Evolutionary conservation across 1,140 invertebrate species (phyloP), one percentile per base, ranked within the genome.

Genomic region (Anagrus nilaparvatae): DNA sequence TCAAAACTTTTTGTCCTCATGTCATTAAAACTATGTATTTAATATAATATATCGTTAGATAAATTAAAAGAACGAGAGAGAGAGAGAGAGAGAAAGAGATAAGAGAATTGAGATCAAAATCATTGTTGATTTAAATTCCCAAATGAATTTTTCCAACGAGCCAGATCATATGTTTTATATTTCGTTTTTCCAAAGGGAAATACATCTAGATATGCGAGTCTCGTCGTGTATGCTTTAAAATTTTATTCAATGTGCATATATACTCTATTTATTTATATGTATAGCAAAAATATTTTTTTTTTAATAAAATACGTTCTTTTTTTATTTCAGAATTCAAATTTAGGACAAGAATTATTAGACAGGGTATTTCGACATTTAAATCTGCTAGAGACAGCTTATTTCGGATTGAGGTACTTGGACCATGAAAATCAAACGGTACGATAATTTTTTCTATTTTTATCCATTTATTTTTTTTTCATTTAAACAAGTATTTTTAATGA

Each of bases 301-400:
- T 30, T 44, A 44, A 12, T 43, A 23, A 40, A 40, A 16, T 12
- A 7, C 17, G 17, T 55, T 50, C 49, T 57, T 55, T 60, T 64
- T 63, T 4, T 34, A 62, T 81, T 78, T 43, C 77, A 91, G 87
- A 82, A 83, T 61, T 81, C 79, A 52, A 83, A 79, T 57, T 74
- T 77, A 5, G 90, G 88, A 12, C 88, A 93, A 65, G 82, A 85
- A 46, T 61, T 95, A 33, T 60, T 93, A 56, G 87, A 93, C 61
- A 79, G 84, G 46, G 87, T 92, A 23, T 91, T 88, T 65, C 78
- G 82, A 49, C 86, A 92, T 61, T 73, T 95, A 43, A 91, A 92
- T 70, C 75, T 95, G 28, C 67, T 93, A 49, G 90, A 95, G 69
- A 94, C 88, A 17, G 84, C 87, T 42, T 94, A 93, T 63, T 95